These are phyloP conservation scores for Telenomus remus DNA, from an alignment of 1,140 invertebrate genomes.

Conservation along the genomic window DNA sequence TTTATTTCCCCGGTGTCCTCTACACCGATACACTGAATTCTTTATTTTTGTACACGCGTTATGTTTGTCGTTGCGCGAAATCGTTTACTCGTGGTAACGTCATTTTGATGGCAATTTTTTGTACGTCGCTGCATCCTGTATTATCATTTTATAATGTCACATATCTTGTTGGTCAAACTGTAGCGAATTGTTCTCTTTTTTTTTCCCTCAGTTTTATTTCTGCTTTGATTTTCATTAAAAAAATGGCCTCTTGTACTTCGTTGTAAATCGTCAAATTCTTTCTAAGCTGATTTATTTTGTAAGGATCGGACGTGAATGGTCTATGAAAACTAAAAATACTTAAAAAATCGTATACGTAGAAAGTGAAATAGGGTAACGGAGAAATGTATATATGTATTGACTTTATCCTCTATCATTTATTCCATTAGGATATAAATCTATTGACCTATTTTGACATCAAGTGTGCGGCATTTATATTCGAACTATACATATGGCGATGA, in stretches of 20 bases:
- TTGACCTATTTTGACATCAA: constrained; percentile 31
- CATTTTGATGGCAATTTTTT: no score
- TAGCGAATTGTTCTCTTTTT: no score
- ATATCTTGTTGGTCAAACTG: no score
- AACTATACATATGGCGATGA: constrained; percentile 6
- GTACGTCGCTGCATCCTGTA: no score
- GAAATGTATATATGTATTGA: constrained; percentile 17
- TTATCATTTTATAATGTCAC: no score
- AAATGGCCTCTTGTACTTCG: no score
- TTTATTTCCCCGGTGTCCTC: background rate
- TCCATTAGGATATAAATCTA: constrained; percentile 24
- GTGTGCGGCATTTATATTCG: constrained; percentile 25
- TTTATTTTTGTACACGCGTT: background rate
- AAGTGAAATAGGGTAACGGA: constrained; percentile 7
- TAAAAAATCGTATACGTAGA: constrained; percentile 10
- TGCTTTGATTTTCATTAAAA: no score
- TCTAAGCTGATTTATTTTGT: no score
- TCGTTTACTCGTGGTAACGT: no score
- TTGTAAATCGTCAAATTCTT: no score
- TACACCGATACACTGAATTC: background rate
- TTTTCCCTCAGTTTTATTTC: no score
- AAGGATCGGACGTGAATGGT: background rate
- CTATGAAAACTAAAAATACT: background rate
- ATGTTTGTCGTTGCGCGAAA: background rate
- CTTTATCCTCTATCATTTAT: constrained; percentile 30